Base-by-base conservation (phyloP, 1,140 invertebrate genomes). In the Drosophila equinoxialis region DNA sequence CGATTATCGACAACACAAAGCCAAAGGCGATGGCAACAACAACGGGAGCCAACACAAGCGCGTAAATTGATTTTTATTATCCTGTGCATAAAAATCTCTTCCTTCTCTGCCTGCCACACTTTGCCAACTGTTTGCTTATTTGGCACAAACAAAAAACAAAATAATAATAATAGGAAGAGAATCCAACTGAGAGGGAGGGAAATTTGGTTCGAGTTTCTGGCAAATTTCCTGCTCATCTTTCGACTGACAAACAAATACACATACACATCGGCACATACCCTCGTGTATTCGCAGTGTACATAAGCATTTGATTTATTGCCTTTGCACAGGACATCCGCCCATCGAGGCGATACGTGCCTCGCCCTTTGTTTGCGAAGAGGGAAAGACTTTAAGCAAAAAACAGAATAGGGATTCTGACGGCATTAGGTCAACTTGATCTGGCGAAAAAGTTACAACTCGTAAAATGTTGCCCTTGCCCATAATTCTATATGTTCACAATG, bases 61-160 rank as follows among this genome's bases (percentile, higher is more conserved):
- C 79, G 77, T 72, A 81, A 80, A 81, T 81, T 81, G 79, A 81
- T 81, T 81, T 80, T 81, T 81, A 81, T 81, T 81, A 81, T 81
- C 79, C 79, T 77, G 68, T 64, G 75, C 33, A 63, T 57, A 62
- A 64, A 55, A 69, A 66, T 65, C 51, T 42, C 8, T 59, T 51
- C 30, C 54, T 10, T 58, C 37, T 13, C 65, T 20, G 51, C 30
- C 26, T 30, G 39, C 61, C 23, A 54, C 54, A 30, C 17, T 55
- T 33, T 37, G n/a, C 60, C 39, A 26, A 64, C 26, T 64, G 41
- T 64, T 64, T 64, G 62, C 62, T 45, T 64, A 64, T 48, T 64
- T 64, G 62, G 62, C 62, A 64, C 13, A 64, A 64, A 41, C 35
- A 17, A 41, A 41, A 62, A 41, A 63, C 30, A 63, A 35, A 58